Base-by-base conservation (phyloP, 2,888 invertebrate species). In the Loripinus fragilis region DNA sequence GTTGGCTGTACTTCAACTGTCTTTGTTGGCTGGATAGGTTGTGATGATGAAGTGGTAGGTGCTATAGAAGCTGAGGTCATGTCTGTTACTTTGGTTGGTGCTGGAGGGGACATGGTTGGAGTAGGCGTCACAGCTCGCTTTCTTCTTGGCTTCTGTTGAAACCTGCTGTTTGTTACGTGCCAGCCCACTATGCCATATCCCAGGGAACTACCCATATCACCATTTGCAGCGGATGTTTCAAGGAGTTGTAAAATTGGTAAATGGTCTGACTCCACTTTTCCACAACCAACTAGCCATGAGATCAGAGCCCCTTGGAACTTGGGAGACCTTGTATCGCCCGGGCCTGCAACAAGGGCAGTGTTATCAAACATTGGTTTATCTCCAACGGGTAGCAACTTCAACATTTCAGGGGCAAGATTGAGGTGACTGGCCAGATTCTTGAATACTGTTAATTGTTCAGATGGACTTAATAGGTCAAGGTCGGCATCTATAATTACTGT, bases 111-210 rank as follows among this genome's bases (percentile, higher is more conserved):
- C 23, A 91, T 84, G 20, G 88, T 87, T 23, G 90, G 90, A 8
- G 90, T 89, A 28, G 85, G 81, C 23, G 88, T 87, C 42, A 92
- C 91, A 80, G 93, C 89, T 55, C 93, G 87, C 33, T 93, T 91
- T 76, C 94, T 91, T 48, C 93, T 88, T 20, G 81, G 85, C 73
- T 88, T 86, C 25, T 83, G 85, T 72, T 93, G 93, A 42, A 94
- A 93, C 83, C 94, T 80, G 41, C 90, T 94, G 88, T 94, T 94
- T 85, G 95, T 95, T 42, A 96, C 95, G 74, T 96, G 95, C 97
- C 97, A 97, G 33, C 96, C 96, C 42, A 96, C 94, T 23, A 97
- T 95, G 0, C 96, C 96, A 88, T 96, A 94, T 35, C 96, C 95
- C 69, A 96, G 90, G 17, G 96, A 95, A 90, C 96, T 95, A 28